Base-by-base conservation (phyloP, 2,888 invertebrate species). In the Drosophila pegasa region DNA sequence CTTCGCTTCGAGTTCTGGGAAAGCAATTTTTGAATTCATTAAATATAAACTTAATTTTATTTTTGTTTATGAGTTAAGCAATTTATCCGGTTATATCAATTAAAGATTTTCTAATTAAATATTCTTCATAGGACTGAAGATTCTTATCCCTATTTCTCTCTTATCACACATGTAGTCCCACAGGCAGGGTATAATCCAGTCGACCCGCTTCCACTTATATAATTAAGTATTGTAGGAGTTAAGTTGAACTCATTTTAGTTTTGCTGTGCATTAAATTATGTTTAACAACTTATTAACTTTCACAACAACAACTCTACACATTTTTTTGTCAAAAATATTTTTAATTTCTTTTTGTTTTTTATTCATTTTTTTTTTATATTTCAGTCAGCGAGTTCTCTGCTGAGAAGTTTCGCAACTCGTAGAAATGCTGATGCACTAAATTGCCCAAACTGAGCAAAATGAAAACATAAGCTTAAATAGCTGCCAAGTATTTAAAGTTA, bases 1-100 rank as follows among this genome's bases (percentile, higher is more conserved):
- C 48, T 58, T 84, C 3, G 79, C 67, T 57, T 89, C 90, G 37
- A 78, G 20, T 40, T 90, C 84, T 88, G 40, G 5, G 52, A 64
- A 70, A 50, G 22, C 0, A 41, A 25, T n/a, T 3, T 20, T 6
- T 20, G 12, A 12, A 20, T 10, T 12, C 12, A 12, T 6, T 40
- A 3, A 37, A 3, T 2, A n/a, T 6, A n/a, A n/a, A 27, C 9
- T 27, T 5, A n/a, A 27, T 4, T 25, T 1, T 25, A 43, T 25
- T 45, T 33, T 33, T 1, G 4, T 14, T 14, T 33, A 12, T 14
- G n/a, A n/a, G n/a, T n/a, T n/a, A n/a, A n/a, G n/a, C n/a, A 14
- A 10, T 12, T 33, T 33, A 10, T 14, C 33, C 12, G 10, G 3
- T 33, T 33, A 25, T 25, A 3, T 5, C 5, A 25, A 25, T 25